Base-by-base conservation (phyloP, 37 sponge, comb jelly and placozoan species). In the Beroe forskalii region DNA sequence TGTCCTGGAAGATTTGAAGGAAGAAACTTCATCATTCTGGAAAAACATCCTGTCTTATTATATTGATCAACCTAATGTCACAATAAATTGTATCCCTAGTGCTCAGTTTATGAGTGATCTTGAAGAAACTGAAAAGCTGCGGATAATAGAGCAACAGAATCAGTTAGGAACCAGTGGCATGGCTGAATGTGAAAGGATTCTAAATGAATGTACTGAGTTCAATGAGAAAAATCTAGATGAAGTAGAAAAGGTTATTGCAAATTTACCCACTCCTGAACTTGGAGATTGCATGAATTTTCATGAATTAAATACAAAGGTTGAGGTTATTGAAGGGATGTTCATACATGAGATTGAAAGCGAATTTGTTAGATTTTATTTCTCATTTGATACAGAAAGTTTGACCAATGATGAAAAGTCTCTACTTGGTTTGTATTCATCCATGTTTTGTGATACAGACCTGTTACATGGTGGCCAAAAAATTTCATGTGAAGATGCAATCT, bases 341-440 rank as follows among this genome's bases (percentile, higher is more conserved):
- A 63, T 30, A 4, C 66, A 63, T 63, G 66, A 63, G 66, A 63
- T 63, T 63, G 66, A 63, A 20, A 63, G 66, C n/a, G 66, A 63
- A 28, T 63, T 63, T 63, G 66, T 63, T 3, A 6, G 66, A 20
- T 63, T 63, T 20, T 63, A 63, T 63, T 20, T 63, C 25, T 28
- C 66, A 63, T 63, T 63, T 20, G 66, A 63, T 30, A 63, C 66
- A 28, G 66, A 63, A 28, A 24, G 25, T 63, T 20, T 63, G 25
- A 28, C 66, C 6, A 8, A 6, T 4, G 66, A 63, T 28, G 66
- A 63, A 4, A 63, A 63, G 25, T 24, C 66, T n/a, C 66, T 63
- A 3, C 66, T 63, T 63, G 66, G 66, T 4, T 24, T 63, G 25
- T 63, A 63, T 63, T 24, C 66, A 28, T 28, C 20, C 4, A 24